Percentiles rank a stretch among this genome's conserved stretches.
phyloP scores from a whole-genome alignment of 2,888 invertebrate species.

The Drosophila lutescens region DNA sequence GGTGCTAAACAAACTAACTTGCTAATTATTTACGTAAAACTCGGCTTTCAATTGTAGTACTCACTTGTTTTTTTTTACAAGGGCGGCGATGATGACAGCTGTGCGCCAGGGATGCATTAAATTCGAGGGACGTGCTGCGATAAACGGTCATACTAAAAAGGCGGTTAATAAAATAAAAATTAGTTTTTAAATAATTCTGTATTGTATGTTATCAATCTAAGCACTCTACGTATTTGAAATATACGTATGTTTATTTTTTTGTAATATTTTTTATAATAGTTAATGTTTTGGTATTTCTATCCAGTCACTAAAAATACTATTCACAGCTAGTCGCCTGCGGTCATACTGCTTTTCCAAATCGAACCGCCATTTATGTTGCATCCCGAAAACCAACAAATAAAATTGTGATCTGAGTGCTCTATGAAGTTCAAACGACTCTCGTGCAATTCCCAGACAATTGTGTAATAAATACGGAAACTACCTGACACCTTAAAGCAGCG shows the following conservation, averaged over 20 bases:
- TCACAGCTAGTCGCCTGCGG: neutral
- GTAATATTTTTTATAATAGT: neutral
- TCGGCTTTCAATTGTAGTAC: conserved; percentile 40
- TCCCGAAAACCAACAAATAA: neutral
- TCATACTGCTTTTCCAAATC: conserved; percentile 30
- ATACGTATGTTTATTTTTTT: neutral
- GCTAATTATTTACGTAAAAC: conserved; percentile 36
- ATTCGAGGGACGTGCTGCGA: neutral
- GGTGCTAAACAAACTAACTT: conserved; percentile 10
- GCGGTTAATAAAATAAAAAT: neutral
- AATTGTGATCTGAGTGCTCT: conserved; percentile 14
- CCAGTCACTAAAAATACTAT: neutral
- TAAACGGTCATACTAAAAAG: neutral
- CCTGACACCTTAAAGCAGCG: conserved; percentile 3
- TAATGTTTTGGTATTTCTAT: conserved; percentile 3
- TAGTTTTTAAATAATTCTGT: neutral
- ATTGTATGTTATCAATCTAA: no score
- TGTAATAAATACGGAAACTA: conserved; percentile 14
- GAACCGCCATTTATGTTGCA: conserved; percentile 4
- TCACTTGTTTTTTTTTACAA: conserved; percentile 52
- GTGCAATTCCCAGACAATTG: conserved; percentile 24
- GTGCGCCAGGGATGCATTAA: conserved; percentile 46
- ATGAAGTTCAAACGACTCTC: conserved; percentile 22
- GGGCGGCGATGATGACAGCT: conserved; percentile 67
- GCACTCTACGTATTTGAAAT: no score